Evolutionary conservation across 2,888 invertebrate genomes (phyloP), one percentile per base, ranked within the genome.

Genomic region (Onthophagus sagittarius): DNA sequence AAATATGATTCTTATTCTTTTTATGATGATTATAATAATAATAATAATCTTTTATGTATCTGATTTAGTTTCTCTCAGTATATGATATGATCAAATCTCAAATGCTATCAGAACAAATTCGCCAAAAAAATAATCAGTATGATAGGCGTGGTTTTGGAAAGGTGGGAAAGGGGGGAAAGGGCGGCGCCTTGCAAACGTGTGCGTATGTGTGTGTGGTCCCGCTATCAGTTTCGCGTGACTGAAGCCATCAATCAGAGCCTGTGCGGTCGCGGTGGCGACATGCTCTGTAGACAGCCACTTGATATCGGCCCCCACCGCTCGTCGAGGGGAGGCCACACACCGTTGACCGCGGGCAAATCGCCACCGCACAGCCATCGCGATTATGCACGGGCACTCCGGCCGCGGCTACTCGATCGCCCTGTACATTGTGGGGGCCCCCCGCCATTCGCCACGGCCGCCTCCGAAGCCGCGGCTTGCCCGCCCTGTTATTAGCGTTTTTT

Each of bases 261-360:
- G 82, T 84, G 85, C 81, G 85, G 85, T 84, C 83, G 84, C 85
- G 81, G 85, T 85, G 85, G 85, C 85, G 85, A 85, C 85, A 85
- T 83, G 84, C 82, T 83, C 83, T 85, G 85, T 84, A 84, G 84
- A 84, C 85, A 85, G 83, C 84, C 85, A 84, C 85, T 85, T 85
- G 85, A 85, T 85, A 85, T 83, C 84, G 83, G 80, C 75, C 71
- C 73, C 69, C 74, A 73, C 73, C 82, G 64, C 82, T 70, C 73
- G 81, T 82, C 83, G 81, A 81, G 69, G 71, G 71, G 23, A 23
- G 75, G 72, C 74, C 74, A 74, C 74, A 74, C 74, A 74, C 71
- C 74, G 72, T 70, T 80, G 82, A 81, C 79, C 79, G 78, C 81
- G 71, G 82, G 82, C 39, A 53, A 79, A 81, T 79, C 79, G 81